Conservation (phyloP, 1,140 invertebrate species). For the Zaprionus nigranus region DNA sequence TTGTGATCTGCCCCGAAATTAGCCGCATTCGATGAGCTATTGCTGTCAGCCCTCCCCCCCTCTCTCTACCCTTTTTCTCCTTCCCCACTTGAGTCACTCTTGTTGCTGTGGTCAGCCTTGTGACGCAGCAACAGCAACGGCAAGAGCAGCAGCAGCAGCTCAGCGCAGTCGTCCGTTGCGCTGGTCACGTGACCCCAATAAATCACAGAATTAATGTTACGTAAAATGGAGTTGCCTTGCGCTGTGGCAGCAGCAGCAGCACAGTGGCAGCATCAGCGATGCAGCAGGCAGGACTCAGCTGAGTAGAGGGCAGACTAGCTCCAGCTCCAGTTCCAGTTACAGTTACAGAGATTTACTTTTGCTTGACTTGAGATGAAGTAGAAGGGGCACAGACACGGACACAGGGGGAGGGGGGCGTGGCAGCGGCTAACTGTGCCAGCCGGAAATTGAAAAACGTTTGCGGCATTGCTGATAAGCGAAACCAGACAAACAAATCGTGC, state of each 20-base stretch:
- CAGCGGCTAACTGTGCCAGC: constrained; percentile 64
- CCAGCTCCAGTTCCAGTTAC: neutral
- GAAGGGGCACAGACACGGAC: too few species aligned
- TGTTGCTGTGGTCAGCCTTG: constrained; percentile 53
- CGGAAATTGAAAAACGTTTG: constrained; percentile 82
- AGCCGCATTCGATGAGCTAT: neutral
- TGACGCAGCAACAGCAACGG: constrained; percentile 44
- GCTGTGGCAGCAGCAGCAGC: neutral
- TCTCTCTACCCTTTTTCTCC: too few species aligned
- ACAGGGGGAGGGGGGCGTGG: constrained; percentile 28
- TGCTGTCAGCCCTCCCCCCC: neutral
- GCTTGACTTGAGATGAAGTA: neutral
- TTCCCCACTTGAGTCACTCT: neutral
- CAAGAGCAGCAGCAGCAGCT: constrained; percentile 25
- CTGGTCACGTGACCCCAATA: constrained; percentile 84
- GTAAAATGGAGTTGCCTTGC: constrained; percentile 81
- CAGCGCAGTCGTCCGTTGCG: constrained; percentile 76
- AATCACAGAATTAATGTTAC: constrained; percentile 85
- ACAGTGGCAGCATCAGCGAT: neutral
- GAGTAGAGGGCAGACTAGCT: neutral
- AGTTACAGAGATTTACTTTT: constrained; percentile 8
- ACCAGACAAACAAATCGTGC: constrained; percentile 22
- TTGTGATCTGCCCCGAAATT: neutral
- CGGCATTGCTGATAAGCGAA: constrained; percentile 74
- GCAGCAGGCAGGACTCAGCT: neutral